Evolutionary conservation across 2,113 vertebrate species (phyloP), one percentile per base, ranked within the genome.

Genomic region (Chaenocephalus aceratus): DNA sequence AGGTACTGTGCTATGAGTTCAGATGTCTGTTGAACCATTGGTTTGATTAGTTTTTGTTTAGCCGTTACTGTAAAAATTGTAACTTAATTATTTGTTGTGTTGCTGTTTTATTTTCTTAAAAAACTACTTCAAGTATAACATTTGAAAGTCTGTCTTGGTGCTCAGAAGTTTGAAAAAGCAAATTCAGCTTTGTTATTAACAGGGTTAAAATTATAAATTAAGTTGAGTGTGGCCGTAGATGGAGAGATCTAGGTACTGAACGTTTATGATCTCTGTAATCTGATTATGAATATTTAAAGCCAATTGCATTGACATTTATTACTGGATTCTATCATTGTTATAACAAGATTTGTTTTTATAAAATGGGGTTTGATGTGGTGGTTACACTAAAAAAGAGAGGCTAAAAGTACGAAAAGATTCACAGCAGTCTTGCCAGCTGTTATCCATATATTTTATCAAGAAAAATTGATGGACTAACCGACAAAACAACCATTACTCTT

Each of bases 1-100:
- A 66, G 2, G 60, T 48, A 41, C 58, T 44, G 77, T 77, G n/a
- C 72, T 77, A n/a, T 79, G 62, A 66, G 77, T 82, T 79, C 53
- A 72, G 70, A 74, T 75, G 36, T 61, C 18, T 49, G 69, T 44
- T 61, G 54, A 49, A 18, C 45, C 56, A 10, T 45, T 0, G 36
- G 54, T 79, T 59, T 30, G 14, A 15, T 59, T 11, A 21, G 2
- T 59, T 52, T 30, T 60, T 80, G 41, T 46, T 54, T 46, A 41
- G 5, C 36, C 5, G 36, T 41, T 41, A 41, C 36, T 41, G 36
- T 7, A 6, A 6, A 41, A 41, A 41, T 41, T 1, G 5, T 41
- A 41, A 41, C 7, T 8, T 7, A 41, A 41, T 41, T 1, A 6
- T 41, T 41, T 41, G 36, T 41, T 41, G 36, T 7, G 36, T 41